A percentile compares a stretch with the other conserved stretches of the same genome.
These are phyloP conservation scores for Medauroidea extradentata DNA, from an alignment of 1,140 invertebrate genomes.

Conservation along the genomic window DNA sequence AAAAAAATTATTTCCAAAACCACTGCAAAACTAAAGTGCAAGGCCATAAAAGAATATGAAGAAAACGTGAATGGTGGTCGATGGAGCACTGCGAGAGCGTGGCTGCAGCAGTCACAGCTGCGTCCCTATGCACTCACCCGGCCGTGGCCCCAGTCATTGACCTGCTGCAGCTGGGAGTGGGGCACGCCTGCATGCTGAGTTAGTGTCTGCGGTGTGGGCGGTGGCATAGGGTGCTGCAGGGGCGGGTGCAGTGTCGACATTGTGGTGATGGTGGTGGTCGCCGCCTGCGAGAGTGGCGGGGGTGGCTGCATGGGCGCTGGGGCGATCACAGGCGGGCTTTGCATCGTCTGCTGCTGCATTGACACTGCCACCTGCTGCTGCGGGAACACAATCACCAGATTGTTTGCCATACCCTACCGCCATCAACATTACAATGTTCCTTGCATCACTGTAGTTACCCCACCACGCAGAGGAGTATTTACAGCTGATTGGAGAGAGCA, in stretches of 20 bases:
- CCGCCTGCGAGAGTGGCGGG: conserved; percentile 3
- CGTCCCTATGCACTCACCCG: neutral
- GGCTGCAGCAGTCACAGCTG: neutral
- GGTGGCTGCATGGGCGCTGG: conserved; percentile 1
- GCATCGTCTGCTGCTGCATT: conserved; percentile 9
- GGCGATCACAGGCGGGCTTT: conserved; percentile 1
- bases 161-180: conserved; percentile 29
- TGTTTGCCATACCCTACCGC: too few species aligned
- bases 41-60: neutral
- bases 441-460: too few species aligned
- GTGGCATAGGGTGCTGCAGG: conserved; percentile 24
- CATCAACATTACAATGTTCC: too few species aligned
- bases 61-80: neutral
- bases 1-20: too few species aligned
- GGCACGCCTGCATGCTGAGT: conserved; percentile 10
- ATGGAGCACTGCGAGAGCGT: neutral
- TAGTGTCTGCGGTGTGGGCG: conserved; percentile 19
- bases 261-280: conserved; percentile 16
- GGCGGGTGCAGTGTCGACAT: conserved; percentile 25
- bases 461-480: too few species aligned
- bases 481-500: too few species aligned
- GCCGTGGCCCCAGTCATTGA: conserved; percentile 11
- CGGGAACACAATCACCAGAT: too few species aligned
- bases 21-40: too few species aligned
- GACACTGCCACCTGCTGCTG: conserved; percentile 7